Conservation (phyloP, 1,140 invertebrate species). For the Euwallacea similis region DNA sequence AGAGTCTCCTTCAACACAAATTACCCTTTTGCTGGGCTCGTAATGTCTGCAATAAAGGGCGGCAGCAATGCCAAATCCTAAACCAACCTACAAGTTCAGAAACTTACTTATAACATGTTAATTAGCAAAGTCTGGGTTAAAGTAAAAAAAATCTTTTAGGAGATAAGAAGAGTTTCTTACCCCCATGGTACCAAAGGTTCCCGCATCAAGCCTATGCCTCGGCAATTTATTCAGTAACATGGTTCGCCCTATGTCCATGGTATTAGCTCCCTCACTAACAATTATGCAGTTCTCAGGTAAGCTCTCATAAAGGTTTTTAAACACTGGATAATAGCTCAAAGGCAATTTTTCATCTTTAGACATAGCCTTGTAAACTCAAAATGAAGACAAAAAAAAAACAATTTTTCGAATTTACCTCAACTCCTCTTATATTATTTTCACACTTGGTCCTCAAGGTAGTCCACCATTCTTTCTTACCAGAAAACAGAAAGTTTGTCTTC, state of each 20-base stretch:
- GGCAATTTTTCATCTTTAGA: slow-evolving; percentile 69
- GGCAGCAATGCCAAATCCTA: slow-evolving; percentile 91
- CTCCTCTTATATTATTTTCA: slow-evolving; percentile 62
- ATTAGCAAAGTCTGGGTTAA: background rate
- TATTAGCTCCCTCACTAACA: slow-evolving; percentile 97
- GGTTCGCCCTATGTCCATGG: slow-evolving; percentile 95
- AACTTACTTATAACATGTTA: slow-evolving; percentile 2
- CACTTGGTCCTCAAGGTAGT: slow-evolving; percentile 60
- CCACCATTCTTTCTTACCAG: slow-evolving; percentile 61
- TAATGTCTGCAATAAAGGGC: slow-evolving; percentile 85
- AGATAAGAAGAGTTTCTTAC: slow-evolving; percentile 51
- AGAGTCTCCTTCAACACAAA: slow-evolving; percentile 91
- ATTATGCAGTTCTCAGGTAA: slow-evolving; percentile 85
- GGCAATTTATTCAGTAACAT: slow-evolving; percentile 82
- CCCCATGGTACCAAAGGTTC: slow-evolving; percentile 96
- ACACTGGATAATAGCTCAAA: slow-evolving; percentile 92
- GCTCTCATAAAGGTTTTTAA: slow-evolving; percentile 73
- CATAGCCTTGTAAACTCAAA: slow-evolving; percentile 54
- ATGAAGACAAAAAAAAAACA: slow-evolving; percentile 2
- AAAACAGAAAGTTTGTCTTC: slow-evolving; percentile 58
- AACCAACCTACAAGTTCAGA: slow-evolving; percentile 64
- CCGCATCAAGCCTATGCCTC: slow-evolving; percentile 84
- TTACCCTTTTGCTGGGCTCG: slow-evolving; percentile 76
- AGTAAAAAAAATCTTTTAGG: background rate
- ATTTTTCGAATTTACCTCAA: slow-evolving; percentile 54